Evolutionary conservation across 2,113 vertebrate genomes (phyloP), one percentile per base, ranked within the genome.

Genomic region (Brevimyrus niger): DNA sequence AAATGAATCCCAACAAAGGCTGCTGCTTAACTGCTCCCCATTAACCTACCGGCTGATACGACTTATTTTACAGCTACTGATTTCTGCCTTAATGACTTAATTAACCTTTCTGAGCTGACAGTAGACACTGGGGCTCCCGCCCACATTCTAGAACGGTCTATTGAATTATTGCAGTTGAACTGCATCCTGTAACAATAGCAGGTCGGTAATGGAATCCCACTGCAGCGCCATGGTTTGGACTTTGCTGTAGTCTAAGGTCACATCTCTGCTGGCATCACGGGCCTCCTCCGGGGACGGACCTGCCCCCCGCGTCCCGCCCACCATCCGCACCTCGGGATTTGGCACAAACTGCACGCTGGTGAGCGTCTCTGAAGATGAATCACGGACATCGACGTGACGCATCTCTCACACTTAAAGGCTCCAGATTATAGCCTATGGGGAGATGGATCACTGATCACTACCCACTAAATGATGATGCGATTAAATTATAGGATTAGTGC

Each of bases 401-500:
- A 31, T 15, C 47, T 23, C 83, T 15, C 47, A 27, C 46, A 3
- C 46, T 50, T 50, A 27, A 31, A 86, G 23, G 9, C 5, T 27
- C 83, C 83, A 27, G 23, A 86, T 50, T 86, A 86, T 27, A 86
- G 46, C n/a, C 83, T 31, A 48, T 48, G 44, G 4, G n/a, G 47
- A 86, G 1, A 86, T 8, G 44, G 44, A 50, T 44, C 44, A n/a
- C 44, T 13, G 46, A 47, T 48, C 23, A 46, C 83, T 31, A 31
- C 83, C 11, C 83, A n/a, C 23, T 50, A 86, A 86, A 47, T 50
- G 83, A 50, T 86, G 44, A 86, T 86, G 83, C 4, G 47, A 86
- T 86, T 46, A 85, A 85, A 85, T 85, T 48, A 85, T 50, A 85
- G 83, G 44, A 50, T 85, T 86, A 86, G 27, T 27, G 47, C 46